A percentile compares a stretch with the other conserved stretches of the same genome.
These are phyloP conservation scores for Antechinus flavipes DNA, from an alignment of 2,113 vertebrate species.

Conservation along the genomic window DNA sequence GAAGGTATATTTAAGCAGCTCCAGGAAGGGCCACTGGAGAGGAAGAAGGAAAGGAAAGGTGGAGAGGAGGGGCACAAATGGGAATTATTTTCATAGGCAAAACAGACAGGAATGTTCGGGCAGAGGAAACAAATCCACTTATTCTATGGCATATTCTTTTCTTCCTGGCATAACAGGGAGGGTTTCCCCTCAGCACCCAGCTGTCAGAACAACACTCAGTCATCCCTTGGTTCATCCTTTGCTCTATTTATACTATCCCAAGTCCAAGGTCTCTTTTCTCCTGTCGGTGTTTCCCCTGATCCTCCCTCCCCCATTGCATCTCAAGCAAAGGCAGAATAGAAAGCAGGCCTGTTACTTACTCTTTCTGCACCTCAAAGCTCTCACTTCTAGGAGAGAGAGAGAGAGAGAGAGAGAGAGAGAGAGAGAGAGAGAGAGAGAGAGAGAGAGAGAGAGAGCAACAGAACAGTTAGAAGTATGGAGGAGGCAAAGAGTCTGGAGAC, in stretches of 20 bases:
- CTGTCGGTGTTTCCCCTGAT: neutral
- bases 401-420: slow-evolving; percentile 78
- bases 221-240: neutral
- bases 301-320: neutral
- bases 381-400: slow-evolving; percentile 82
- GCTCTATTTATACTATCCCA: neutral
- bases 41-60: neutral
- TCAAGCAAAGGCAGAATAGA: slow-evolving; percentile 6
- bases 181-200: neutral
- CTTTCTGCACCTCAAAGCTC: slow-evolving; percentile 89
- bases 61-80: neutral
- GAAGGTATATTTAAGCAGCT: neutral
- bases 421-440: too few species aligned
- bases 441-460: slow-evolving; percentile 22
- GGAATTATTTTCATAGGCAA: slow-evolving; percentile 27
- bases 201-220: neutral
- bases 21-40: neutral
- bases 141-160: neutral
- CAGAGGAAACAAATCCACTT: neutral
- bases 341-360: slow-evolving; percentile 88
- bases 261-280: neutral
- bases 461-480: slow-evolving; percentile 71
- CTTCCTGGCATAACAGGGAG: neutral
- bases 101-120: neutral
- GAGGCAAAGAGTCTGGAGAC: slow-evolving; percentile 78